Evolutionary conservation across 1,140 invertebrate species (phyloP), one percentile per base, ranked within the genome.

Genomic region (Druon quercuslanigerum): DNA sequence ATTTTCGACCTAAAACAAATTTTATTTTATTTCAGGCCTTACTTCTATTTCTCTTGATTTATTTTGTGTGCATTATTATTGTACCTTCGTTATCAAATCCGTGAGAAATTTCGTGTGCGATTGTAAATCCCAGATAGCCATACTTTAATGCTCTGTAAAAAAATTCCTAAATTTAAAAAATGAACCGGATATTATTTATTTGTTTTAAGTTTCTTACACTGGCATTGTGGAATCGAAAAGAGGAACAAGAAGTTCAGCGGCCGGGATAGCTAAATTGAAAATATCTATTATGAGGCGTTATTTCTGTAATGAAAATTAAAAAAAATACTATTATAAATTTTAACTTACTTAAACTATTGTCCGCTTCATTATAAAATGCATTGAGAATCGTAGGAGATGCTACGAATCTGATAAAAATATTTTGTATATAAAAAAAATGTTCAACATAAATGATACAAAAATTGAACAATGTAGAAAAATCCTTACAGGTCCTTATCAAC

Each of bases 1-100:
- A 82, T 51, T 76, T 82, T 1, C 66, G 72, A 54, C 81, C 81
- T 81, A 54, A 3, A 66, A 25, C 16, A n/a, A 7, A 40, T 16
- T 66, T 12, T 40, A 11, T 25, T 60, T 20, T 0, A 57, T 11
- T 56, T n/a, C 9, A 56, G 9, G 19, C n/a, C n/a, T 9, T 19
- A 19, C 20, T 60, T 60, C 9, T 14, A 25, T 9, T 40, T 40
- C 40, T 1, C 8, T 9, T 0, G 40, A 40, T 40, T 7, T 5
- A 40, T 40, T 7, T 8, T 17, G 2, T 54, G 14, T 3, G 20
- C 7, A 57, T 33, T 33, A 40, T 40, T 16, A 17, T 17, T 40
- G 17, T 54, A 66, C 57, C 57, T 16, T 40, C 57, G 6, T 66
- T 40, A 40, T 66, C 57, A 16, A 66, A 66, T 66, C 57, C 57